Evolutionary conservation across 53 echinoderm and acorn worm species (phyloP).

Genomic region (Temnopleurus reevesii): DNA sequence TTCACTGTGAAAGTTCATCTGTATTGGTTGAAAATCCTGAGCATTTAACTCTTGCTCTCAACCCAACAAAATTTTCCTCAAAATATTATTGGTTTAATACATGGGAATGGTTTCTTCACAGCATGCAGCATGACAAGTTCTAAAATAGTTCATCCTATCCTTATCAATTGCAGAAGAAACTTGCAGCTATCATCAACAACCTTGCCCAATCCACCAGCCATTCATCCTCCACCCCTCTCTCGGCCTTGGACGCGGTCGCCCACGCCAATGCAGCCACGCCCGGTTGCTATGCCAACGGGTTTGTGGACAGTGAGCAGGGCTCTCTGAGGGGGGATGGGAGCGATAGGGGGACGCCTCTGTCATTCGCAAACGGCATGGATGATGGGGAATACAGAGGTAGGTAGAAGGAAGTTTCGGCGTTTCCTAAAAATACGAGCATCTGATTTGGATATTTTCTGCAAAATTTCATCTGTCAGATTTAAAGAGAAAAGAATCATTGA

Average conservation of each 20-base stretch:
- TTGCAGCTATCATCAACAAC: constrained; percentile 48
- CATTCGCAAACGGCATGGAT: constrained; percentile 30
- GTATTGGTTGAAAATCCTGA: no score
- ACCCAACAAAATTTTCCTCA: no score
- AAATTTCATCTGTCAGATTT: no score
- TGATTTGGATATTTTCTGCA: no score
- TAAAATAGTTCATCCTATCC: no score
- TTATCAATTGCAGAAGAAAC: constrained; percentile 27
- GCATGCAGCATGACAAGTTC: no score
- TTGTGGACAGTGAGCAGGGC: constrained; percentile 35
- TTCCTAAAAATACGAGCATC: no score
- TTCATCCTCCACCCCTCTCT: constrained; percentile 2
- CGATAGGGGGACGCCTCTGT: constrained; percentile 20
- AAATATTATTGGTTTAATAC: no score
- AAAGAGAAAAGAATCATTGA: no score
- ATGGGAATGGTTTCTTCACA: no score
- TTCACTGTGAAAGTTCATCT: no score
- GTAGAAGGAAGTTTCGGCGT: background rate
- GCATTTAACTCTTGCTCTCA: no score
- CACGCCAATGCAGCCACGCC: background rate
- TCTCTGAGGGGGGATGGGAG: constrained; percentile 40
- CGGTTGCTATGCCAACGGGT: background rate
- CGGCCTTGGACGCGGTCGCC: constrained; percentile 23
- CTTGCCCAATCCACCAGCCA: constrained; percentile 29
- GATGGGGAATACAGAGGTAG: background rate